phyloP scores from a whole-genome alignment of 1,140 invertebrate species.

The Drosophila elegans region DNA sequence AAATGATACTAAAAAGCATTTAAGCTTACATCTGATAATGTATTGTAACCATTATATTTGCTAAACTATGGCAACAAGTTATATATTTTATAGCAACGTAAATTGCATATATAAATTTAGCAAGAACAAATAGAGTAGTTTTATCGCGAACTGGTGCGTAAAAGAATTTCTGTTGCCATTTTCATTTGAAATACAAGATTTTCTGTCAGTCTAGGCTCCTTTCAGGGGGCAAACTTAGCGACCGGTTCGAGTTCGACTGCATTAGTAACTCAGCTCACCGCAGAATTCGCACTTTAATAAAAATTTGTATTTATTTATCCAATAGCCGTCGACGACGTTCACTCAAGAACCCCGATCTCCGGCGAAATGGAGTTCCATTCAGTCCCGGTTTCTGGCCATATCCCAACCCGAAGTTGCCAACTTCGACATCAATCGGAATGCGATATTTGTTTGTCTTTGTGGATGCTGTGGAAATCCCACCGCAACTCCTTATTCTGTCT shows the following conservation, averaged over 20 bases:
- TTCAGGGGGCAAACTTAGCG: constrained; percentile 10
- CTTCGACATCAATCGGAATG: constrained; percentile 54
- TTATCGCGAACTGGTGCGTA: background rate
- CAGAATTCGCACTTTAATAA: constrained; percentile 83
- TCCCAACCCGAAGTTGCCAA: background rate
- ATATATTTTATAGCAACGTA: too few relatives aligned
- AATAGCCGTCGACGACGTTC: constrained; percentile 65
- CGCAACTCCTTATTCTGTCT: background rate
- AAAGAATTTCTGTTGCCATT: background rate
- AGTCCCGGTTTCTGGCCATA: background rate
- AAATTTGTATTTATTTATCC: constrained; percentile 78
- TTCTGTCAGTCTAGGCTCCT: constrained; percentile 7
- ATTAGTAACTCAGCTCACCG: constrained; percentile 58
- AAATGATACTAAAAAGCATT: too few relatives aligned
- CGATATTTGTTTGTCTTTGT: constrained; percentile 68
- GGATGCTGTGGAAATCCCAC: constrained; percentile 4
- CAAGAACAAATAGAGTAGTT: too few relatives aligned
- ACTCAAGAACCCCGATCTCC: constrained; percentile 23
- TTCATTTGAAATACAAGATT: background rate
- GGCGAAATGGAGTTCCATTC: constrained; percentile 10
- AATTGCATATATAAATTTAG: too few relatives aligned
- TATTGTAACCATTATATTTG: too few relatives aligned
- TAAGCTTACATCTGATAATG: too few relatives aligned
- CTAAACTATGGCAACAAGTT: too few relatives aligned
- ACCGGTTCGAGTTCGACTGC: constrained; percentile 28